phyloP scores from a whole-genome alignment of 2,888 invertebrate species.

The Drosophila pseudotalamancana region DNA sequence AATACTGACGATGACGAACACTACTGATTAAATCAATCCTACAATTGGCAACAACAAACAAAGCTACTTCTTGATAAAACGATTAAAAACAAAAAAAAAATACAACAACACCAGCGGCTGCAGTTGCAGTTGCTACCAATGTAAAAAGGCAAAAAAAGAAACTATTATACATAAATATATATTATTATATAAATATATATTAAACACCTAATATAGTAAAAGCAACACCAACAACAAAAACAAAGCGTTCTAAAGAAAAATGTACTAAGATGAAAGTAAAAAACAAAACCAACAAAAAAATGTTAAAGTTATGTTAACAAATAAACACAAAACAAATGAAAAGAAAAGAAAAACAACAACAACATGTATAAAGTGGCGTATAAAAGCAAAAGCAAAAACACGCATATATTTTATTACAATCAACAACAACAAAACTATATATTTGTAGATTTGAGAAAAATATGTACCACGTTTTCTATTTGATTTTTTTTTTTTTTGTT shows the following conservation, averaged over 20 bases:
- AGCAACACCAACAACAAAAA: slow-evolving; percentile 28
- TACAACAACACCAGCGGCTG: slow-evolving; percentile 36
- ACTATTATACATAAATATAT: slow-evolving; percentile 62
- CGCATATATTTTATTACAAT: slow-evolving; percentile 30
- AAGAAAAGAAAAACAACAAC: slow-evolving; percentile 38
- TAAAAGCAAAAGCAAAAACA: slow-evolving; percentile 40
- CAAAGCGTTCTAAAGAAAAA: slow-evolving; percentile 50
- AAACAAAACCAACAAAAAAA: slow-evolving; percentile 49
- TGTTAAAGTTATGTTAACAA: slow-evolving; percentile 69
- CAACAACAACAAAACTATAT: slow-evolving; percentile 8
- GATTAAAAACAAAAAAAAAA: slow-evolving; percentile 20
- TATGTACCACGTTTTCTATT: slow-evolving; percentile 32
- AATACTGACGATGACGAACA: slow-evolving; percentile 76
- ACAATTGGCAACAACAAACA: slow-evolving; percentile 23
- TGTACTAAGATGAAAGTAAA: slow-evolving; percentile 45
- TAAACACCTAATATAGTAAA: slow-evolving; percentile 58
- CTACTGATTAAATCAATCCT: slow-evolving; percentile 64
- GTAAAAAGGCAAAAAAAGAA: slow-evolving; percentile 74
- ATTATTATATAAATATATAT: slow-evolving; percentile 56
- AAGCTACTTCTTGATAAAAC: slow-evolving; percentile 37
- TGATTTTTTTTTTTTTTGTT: slow-evolving; percentile 26
- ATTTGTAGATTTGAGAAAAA: slow-evolving; percentile 8
- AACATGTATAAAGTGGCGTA: slow-evolving; percentile 50
- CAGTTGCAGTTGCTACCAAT: slow-evolving; percentile 44
- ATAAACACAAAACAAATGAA: slow-evolving; percentile 36